phyloP scores from a whole-genome alignment of 1,140 invertebrate species.

The Chironomus tepperi region DNA sequence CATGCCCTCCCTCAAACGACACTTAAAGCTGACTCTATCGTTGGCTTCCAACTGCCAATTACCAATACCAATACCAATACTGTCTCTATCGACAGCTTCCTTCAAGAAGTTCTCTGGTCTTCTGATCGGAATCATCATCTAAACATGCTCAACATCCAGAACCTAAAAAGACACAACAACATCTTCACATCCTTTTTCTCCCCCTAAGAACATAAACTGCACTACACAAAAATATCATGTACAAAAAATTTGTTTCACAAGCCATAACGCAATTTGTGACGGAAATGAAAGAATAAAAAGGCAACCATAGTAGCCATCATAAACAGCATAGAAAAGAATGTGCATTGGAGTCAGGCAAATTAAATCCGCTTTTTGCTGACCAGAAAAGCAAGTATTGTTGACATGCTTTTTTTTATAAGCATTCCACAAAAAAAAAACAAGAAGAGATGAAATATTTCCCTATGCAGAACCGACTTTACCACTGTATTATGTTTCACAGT shows the following conservation, averaged over 20 bases:
- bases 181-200: no score
- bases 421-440: neutral
- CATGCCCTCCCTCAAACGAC: no score
- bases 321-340: neutral
- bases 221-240: neutral
- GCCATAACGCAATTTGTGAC: conserved; percentile 12
- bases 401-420: neutral
- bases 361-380: conserved; percentile 11
- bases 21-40: no score
- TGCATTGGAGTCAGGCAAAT: neutral
- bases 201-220: no score
- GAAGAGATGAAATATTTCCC: neutral
- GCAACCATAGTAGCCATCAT: neutral
- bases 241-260: neutral
- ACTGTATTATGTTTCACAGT: conserved; percentile 13
- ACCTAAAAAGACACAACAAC: no score
- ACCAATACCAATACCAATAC: no score
- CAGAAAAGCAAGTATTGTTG: neutral
- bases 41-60: no score
- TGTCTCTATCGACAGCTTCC: no score
- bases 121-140: no score
- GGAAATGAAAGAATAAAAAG: conserved; percentile 3
- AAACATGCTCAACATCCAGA: no score
- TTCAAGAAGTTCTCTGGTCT: no score
- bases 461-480: neutral